Percentiles rank a stretch among this genome's conserved stretches.
phyloP scores from a whole-genome alignment of 2,113 vertebrate genomes.

The Actinemys pallida region DNA sequence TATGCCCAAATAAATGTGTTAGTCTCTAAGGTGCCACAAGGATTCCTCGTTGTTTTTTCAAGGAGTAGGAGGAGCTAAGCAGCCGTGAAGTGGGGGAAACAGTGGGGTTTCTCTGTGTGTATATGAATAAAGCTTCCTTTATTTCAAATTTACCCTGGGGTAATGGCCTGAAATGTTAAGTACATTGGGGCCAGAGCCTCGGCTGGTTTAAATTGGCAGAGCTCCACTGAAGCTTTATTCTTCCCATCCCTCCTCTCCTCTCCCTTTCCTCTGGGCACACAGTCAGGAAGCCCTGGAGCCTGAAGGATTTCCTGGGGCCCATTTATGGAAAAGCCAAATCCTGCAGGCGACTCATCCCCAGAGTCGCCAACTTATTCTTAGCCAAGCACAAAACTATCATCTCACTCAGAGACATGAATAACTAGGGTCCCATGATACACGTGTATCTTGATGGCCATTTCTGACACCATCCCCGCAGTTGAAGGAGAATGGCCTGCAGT shows the following conservation, averaged over 20 bases:
- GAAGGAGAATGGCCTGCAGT: too few relatives aligned
- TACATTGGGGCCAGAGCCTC: background rate
- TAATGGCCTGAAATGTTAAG: too few relatives aligned
- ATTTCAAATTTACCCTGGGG: background rate
- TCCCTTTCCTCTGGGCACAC: background rate
- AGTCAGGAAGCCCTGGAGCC: background rate
- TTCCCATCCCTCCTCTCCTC: background rate
- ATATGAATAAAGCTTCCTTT: background rate
- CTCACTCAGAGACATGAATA: background rate
- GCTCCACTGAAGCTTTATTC: background rate
- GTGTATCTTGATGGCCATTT: background rate
- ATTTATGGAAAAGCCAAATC: background rate
- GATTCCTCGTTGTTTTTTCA: too few relatives aligned
- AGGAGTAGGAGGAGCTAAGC: too few relatives aligned
- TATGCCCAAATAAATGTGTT: too few relatives aligned
- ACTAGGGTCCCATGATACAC: background rate
- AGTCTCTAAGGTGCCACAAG: too few relatives aligned
- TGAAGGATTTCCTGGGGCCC: background rate
- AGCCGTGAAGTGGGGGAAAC: too few relatives aligned
- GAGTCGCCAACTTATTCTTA: background rate
- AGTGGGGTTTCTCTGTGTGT: too few relatives aligned
- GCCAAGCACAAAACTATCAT: too few relatives aligned
- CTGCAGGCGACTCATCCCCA: background rate
- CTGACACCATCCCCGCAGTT: background rate
- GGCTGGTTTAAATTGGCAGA: background rate